phyloP scores from a whole-genome alignment of 2,797 vertebrate species.

The Anabacerthia variegaticeps region DNA sequence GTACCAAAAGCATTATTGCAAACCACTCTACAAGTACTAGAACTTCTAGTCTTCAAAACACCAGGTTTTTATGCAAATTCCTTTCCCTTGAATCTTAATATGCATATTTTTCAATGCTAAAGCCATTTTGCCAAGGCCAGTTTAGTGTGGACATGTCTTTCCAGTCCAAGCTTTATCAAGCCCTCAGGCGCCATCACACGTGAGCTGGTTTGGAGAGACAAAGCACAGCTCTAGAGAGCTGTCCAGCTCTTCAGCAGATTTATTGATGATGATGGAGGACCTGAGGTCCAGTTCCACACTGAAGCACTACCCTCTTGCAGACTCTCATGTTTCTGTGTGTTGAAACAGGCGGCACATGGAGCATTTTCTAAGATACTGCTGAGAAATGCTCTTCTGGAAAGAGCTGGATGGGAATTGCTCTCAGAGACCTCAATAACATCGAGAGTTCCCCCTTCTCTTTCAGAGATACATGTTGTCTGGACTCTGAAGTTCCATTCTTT shows the following conservation, averaged over 20 bases:
- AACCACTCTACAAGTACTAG: background rate
- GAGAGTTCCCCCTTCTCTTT: background rate
- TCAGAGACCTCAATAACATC: background rate
- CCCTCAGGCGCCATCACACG: background rate
- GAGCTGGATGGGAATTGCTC: background rate
- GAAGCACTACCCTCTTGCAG: background rate
- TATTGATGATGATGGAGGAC: background rate
- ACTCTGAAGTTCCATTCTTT: background rate
- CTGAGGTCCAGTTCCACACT: background rate
- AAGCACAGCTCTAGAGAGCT: background rate
- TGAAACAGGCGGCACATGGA: fast-evolving
- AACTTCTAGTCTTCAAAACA: background rate
- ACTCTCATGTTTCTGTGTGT: background rate
- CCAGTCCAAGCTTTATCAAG: background rate
- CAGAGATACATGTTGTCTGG: fast-evolving
- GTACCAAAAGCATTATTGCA: background rate
- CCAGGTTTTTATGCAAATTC: background rate
- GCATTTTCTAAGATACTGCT: background rate
- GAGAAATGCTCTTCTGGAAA: background rate
- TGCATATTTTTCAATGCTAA: background rate
- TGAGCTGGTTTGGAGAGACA: background rate
- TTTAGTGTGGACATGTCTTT: background rate
- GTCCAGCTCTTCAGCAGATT: background rate
- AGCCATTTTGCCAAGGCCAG: background rate
- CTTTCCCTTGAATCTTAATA: background rate